These are phyloP conservation scores for Menidia beryllina DNA, from an alignment of 2,113 vertebrate genomes.

Conservation along the genomic window DNA sequence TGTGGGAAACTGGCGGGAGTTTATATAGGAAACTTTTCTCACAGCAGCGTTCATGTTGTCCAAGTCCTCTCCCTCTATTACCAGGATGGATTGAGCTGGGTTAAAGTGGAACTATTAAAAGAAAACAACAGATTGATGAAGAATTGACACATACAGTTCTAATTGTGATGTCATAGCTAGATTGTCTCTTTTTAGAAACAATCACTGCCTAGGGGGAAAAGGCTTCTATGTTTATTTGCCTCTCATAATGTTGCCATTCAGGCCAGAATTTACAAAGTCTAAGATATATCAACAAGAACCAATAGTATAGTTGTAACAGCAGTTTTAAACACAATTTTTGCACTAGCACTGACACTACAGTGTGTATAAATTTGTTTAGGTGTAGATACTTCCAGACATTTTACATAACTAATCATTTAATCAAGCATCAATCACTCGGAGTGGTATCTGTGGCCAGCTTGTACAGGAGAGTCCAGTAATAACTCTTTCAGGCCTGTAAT, in stretches of 20 bases:
- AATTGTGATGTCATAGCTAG: background rate
- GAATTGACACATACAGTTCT: background rate
- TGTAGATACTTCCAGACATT: background rate
- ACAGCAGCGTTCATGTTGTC: conserved; percentile 91
- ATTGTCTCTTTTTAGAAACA: background rate
- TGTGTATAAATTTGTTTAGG: background rate
- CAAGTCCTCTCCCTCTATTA: conserved; percentile 96
- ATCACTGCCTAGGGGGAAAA: too few relatives aligned
- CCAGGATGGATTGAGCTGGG: conserved; percentile 94
- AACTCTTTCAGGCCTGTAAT: too few relatives aligned
- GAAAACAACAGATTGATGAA: background rate
- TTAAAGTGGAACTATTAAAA: conserved; percentile 94
- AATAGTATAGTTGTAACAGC: too few relatives aligned
- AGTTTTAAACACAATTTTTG: too few relatives aligned
- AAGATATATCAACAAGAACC: too few relatives aligned
- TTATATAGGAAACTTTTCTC: conserved; percentile 96
- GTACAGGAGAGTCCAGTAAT: background rate
- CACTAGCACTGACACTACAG: too few relatives aligned
- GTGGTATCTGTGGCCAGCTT: conserved; percentile 2
- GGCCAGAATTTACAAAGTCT: too few relatives aligned
- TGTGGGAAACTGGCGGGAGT: conserved; percentile 95
- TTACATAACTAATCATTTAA: background rate
- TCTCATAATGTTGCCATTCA: too few relatives aligned
- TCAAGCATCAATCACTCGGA: background rate
- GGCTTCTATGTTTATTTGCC: too few relatives aligned